phyloP scores from a whole-genome alignment of 2,888 invertebrate genomes.

The Ichneumoninae sp. region DNA sequence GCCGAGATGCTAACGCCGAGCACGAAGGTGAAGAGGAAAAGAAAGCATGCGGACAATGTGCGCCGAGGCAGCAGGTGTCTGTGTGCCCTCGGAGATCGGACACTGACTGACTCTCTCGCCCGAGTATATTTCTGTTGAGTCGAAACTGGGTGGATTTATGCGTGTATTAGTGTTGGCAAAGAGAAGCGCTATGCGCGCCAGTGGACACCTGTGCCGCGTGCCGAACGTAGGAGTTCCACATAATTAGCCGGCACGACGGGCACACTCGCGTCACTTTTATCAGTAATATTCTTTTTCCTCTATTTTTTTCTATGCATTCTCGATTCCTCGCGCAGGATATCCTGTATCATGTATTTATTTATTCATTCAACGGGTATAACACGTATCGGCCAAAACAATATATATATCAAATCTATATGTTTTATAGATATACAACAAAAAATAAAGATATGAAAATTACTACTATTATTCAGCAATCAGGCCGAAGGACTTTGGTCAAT shows the following conservation, averaged over 20 bases:
- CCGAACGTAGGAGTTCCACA: conserved; percentile 75
- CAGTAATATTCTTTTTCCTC: not conserved
- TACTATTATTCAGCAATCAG: too few relatives aligned
- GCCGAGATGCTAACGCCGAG: conserved; percentile 7
- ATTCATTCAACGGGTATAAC: too few relatives aligned
- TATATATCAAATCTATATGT: too few relatives aligned
- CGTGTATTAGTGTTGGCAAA: conserved; percentile 75
- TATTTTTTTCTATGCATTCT: not conserved
- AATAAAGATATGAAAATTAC: too few relatives aligned
- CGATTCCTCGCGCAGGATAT: too few relatives aligned
- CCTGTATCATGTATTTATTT: too few relatives aligned
- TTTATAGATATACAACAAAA: too few relatives aligned
- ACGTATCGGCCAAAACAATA: too few relatives aligned
- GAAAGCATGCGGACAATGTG: conserved; percentile 31
- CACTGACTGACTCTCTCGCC: conserved; percentile 39
- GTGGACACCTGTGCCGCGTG: conserved; percentile 79
- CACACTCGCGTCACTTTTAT: conserved; percentile 55
- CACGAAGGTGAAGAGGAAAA: conserved; percentile 22
- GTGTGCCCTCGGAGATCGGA: conserved; percentile 31
- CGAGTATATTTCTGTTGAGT: conserved; percentile 45
- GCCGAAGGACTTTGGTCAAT: too few relatives aligned
- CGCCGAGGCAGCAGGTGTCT: conserved; percentile 61
- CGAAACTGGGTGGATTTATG: conserved; percentile 46
- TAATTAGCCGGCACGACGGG: conserved; percentile 72
- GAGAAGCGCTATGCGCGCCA: conserved; percentile 65